A percentile compares a stretch with the other conserved stretches of the same genome.
Conservation (phyloP, 2,797 vertebrate species). For the Helicolenus hilgendorfi region DNA sequence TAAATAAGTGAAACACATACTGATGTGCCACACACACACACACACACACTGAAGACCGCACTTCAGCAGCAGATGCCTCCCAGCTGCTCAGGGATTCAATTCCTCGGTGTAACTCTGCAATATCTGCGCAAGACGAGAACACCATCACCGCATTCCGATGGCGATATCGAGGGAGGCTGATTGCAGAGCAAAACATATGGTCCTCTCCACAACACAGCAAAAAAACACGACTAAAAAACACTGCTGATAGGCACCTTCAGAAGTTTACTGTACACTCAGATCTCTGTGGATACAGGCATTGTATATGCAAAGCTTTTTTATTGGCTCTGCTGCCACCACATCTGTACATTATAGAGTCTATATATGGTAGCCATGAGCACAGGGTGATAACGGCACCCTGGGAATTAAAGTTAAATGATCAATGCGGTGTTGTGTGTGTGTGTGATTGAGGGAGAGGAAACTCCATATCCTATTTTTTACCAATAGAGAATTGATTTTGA, state of each 20-base stretch:
- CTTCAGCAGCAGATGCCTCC: constrained; percentile 69
- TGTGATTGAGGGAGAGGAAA: not conserved
- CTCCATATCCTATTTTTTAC: constrained; percentile 34
- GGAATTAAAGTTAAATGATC: not conserved
- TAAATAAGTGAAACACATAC: constrained; percentile 2
- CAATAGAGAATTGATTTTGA: constrained; percentile 53
- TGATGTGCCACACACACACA: constrained; percentile 1
- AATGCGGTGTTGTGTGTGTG: not conserved
- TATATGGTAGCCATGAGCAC: not conserved
- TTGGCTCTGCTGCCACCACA: constrained; percentile 2
- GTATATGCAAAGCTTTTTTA: constrained; percentile 21
- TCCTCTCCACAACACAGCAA: constrained; percentile 61
- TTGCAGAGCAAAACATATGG: constrained; percentile 78
- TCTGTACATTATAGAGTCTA: not conserved
- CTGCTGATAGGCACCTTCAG: constrained; percentile 65
- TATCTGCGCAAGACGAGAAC: constrained; percentile 62
- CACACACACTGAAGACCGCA: constrained; percentile 13
- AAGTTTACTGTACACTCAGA: constrained; percentile 47
- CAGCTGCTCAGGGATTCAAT: constrained; percentile 75
- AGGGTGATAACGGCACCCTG: not conserved
- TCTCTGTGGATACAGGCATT: constrained; percentile 4
- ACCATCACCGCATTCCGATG: constrained; percentile 61
- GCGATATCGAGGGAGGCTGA: constrained; percentile 65
- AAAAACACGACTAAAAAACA: constrained; percentile 31
- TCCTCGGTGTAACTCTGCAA: constrained; percentile 67